Conservation (phyloP, 2,797 vertebrate species). For the Gouania willdenowi region DNA sequence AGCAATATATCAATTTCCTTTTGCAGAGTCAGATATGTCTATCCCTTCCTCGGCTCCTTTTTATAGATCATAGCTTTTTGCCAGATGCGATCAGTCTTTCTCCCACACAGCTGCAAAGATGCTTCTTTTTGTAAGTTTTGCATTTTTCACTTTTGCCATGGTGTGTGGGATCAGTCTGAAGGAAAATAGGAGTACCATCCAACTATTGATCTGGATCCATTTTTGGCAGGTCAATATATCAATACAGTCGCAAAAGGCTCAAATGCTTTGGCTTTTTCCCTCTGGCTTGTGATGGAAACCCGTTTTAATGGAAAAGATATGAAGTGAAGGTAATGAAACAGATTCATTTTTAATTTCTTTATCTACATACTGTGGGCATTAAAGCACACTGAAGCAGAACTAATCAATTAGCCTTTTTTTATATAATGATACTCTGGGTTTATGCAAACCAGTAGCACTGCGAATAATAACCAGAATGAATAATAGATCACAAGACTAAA, state of each 20-base stretch:
- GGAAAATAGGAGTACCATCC: slow-evolving; percentile 21
- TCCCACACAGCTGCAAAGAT: slow-evolving; percentile 29
- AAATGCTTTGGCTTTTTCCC: slow-evolving; percentile 1
- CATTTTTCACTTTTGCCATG: slow-evolving; percentile 11
- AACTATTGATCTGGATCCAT: slow-evolving; percentile 39
- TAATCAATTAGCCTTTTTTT: slow-evolving; percentile 51
- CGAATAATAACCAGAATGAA: slow-evolving; percentile 67
- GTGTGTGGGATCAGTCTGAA: slow-evolving; percentile 27
- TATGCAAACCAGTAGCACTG: slow-evolving; percentile 49
- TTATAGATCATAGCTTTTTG: slow-evolving; percentile 47
- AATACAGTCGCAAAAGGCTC: slow-evolving; percentile 8
- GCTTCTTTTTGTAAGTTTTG: slow-evolving; percentile 31
- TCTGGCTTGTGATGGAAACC: neutral
- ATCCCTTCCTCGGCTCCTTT: slow-evolving; percentile 41
- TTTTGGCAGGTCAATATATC: slow-evolving; percentile 33
- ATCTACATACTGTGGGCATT: slow-evolving; percentile 10
- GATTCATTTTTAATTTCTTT: slow-evolving; percentile 3
- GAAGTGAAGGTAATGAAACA: neutral
- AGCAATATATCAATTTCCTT: slow-evolving; percentile 55
- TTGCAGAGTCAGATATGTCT: slow-evolving; percentile 48
- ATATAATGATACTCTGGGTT: slow-evolving; percentile 59
- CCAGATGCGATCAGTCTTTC: slow-evolving; percentile 42
- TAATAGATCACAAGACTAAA: slow-evolving; percentile 70
- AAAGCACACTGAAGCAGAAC: slow-evolving; percentile 17
- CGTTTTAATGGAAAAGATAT: slow-evolving; percentile 9